Evolutionary conservation across 2,797 vertebrate species (phyloP), one percentile per base, ranked within the genome.

Genomic region (Xenopus petersii): DNA sequence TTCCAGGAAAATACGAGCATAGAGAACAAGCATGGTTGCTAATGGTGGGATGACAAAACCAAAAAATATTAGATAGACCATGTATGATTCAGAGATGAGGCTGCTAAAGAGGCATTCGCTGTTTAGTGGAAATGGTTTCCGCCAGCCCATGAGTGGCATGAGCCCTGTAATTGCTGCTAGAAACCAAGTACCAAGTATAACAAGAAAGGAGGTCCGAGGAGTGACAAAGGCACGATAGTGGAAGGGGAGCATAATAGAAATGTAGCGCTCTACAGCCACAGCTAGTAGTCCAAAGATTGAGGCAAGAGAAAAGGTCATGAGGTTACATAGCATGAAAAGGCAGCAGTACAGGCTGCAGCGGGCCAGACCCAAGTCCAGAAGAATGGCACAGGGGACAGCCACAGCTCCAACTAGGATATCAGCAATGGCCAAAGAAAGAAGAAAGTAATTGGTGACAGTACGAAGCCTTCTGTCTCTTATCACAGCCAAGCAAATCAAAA

Each of bases 11-110:
- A 84, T 84, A 36, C 78, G 81, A 6, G 74, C 74, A 0, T 84
- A 84, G 21, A 84, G 76, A 10, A 80, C 48, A 17, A 83, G 69
- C 83, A 84, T 84, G 30, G 46, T 13, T 0, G 36, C 0, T 17
- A 82, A 59, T 0, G 83, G 83, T 2, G 51, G 64, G 10, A 84
- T 11, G 46, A 80, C 80, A 55, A 81, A 84, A 1, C 64, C 54
- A n/a, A 83, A 71, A 51, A 84, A 84, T 3, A 79, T 76, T 73
- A 83, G 72, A 17, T 83, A 84, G 13, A 84, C 82, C 82, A 83
- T 75, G 79, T 83, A 84, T 0, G 70, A 42, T 10, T 74, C 61
- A 0, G 66, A 65, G 21, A 84, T 84, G 49, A 83, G 64, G 48
- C 63, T 75, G 10, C 24, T 65, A 46, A 84, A 83, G 1, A 68